Percentiles rank a stretch among this genome's conserved stretches.
These are phyloP conservation scores for Sweltsa coloradensis DNA, from an alignment of 1,140 invertebrate genomes.

Conservation along the genomic window DNA sequence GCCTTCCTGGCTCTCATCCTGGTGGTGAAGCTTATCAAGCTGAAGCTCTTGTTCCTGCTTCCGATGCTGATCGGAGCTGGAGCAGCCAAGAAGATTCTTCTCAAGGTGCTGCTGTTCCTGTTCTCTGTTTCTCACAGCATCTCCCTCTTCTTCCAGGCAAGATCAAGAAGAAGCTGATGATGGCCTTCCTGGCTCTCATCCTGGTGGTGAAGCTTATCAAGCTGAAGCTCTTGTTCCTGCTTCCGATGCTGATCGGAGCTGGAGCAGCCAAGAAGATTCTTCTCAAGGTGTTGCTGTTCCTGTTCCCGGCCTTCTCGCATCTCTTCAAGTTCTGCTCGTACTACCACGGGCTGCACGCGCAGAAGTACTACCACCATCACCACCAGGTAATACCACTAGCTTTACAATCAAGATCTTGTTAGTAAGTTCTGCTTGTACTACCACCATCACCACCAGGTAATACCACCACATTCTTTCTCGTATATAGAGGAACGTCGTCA, in stretches of 20 bases:
- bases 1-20: slow-evolving; percentile 57
- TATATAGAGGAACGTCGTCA: no score
- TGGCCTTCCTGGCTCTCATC: slow-evolving; percentile 55
- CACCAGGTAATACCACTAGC: slow-evolving; percentile 38
- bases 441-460: slow-evolving; percentile 27
- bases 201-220: slow-evolving; percentile 69
- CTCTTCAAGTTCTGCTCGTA: slow-evolving; percentile 73
- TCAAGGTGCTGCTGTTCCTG: slow-evolving; percentile 66
- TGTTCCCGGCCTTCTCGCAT: slow-evolving; percentile 67
- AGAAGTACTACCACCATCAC: slow-evolving; percentile 70
- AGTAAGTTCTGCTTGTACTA: slow-evolving; percentile 24
- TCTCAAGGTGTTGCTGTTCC: slow-evolving; percentile 62
- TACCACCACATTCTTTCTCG: no score
- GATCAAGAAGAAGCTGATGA: slow-evolving; percentile 55
- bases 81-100: slow-evolving; percentile 65
- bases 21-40: slow-evolving; percentile 64
- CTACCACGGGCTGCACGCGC: slow-evolving; percentile 55
- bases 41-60: slow-evolving; percentile 61
- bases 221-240: slow-evolving; percentile 58
- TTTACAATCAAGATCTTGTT: slow-evolving; percentile 47
- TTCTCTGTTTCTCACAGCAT: background rate
- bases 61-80: slow-evolving; percentile 61
- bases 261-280: slow-evolving; percentile 70
- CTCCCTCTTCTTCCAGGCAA: slow-evolving; percentile 17
- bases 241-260: slow-evolving; percentile 59